Base-by-base conservation (phyloP, 2,113 vertebrate genomes). In the Spheniscus mendiculus region DNA sequence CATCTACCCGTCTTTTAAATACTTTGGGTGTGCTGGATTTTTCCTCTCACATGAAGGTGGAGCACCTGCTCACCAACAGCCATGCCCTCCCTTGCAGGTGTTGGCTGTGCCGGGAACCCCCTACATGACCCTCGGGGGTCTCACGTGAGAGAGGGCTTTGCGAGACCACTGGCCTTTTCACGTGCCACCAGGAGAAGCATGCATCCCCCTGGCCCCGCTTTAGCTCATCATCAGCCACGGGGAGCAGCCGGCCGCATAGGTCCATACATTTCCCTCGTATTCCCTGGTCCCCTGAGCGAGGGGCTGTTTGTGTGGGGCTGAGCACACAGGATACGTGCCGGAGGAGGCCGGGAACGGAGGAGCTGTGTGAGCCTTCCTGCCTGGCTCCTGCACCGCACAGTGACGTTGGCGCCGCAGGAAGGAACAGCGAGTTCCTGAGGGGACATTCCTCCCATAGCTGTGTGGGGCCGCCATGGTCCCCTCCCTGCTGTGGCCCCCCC, bases 401-500 rank as follows among this genome's bases (percentile, higher is more conserved):
- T 98, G 97, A 97, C 94, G 97, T 79, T 4, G 78, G 72, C 6
- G 45, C 77, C 4, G 34, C 96, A 98, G 97, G 97, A 97, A 98
- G 96, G 97, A 98, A 98, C 97, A 92, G 89, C 19, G 17, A 87
- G 97, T 98, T 97, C 97, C 97, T 97, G 95, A 93, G 96, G 95
- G 96, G 96, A 97, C 97, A 97, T 98, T 98, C 97, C 95, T 96
- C 30, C 91, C 97, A 98, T 98, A 97, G 93, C 95, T 97, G 12
- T 0, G 66, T 1, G 44, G 87, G 89, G 85, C 95, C 71, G 19
- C 79, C 62, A 2, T 0, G 27, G 61, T 85, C 96, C 80, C 90
- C 84, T 59, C 59, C 74, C 70, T 3, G 23, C 53, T 4, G 4
- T 10, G 3, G 49, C 80, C 74, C 53, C 72, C 79, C 79, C 59